A percentile compares a stretch with the other conserved stretches of the same genome.
These are phyloP conservation scores for Pterocles burchelli DNA, from an alignment of 2,113 vertebrate genomes.

Conservation along the genomic window DNA sequence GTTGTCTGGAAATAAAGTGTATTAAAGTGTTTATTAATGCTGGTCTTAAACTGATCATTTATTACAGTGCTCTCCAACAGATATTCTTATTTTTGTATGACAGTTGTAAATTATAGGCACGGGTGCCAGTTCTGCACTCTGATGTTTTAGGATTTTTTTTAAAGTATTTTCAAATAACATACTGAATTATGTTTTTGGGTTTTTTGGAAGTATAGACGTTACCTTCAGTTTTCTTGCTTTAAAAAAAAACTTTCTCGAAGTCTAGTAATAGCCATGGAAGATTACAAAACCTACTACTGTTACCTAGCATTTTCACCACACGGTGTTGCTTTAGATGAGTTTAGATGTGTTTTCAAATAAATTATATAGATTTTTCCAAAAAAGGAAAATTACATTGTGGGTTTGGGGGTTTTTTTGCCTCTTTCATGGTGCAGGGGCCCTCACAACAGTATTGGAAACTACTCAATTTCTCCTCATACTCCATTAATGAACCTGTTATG, in stretches of 20 bases:
- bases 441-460: background rate
- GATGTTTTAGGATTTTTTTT: background rate
- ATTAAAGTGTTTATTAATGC: conserved; percentile 28
- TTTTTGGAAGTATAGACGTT: background rate
- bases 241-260: background rate
- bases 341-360: background rate
- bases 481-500: background rate
- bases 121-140: background rate
- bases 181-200: background rate
- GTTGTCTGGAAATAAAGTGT: conserved; percentile 33
- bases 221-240: background rate
- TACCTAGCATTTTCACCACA: background rate
- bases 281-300: background rate
- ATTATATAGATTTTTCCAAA: background rate
- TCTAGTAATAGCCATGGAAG: background rate
- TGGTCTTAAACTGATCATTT: background rate
- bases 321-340: background rate
- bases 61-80: background rate
- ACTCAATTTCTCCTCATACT: background rate
- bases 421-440: background rate
- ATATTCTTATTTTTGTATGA: background rate
- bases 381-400: background rate
- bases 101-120: background rate
- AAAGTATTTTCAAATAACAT: background rate
- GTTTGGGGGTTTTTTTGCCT: background rate